These are phyloP conservation scores for Myioborus miniatus DNA, from an alignment of 2,797 vertebrate species.

Conservation along the genomic window DNA sequence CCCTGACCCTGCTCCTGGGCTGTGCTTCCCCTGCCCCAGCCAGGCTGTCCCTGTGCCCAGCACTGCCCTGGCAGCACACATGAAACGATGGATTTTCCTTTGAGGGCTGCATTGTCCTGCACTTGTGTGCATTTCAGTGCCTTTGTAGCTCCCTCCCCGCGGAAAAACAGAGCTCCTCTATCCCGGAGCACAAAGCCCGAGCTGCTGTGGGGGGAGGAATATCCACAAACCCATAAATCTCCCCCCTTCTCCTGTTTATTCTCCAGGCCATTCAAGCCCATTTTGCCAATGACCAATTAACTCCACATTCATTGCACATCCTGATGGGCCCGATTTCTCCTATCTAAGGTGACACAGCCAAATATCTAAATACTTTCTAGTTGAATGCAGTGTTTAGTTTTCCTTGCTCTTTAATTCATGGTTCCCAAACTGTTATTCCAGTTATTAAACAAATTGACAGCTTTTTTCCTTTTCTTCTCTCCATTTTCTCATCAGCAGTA, in stretches of 20 bases:
- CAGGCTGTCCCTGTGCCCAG: background rate
- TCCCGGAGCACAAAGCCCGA: conserved; percentile 28
- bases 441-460: background rate
- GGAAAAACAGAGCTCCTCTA: conserved; percentile 32
- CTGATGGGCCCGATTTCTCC: background rate
- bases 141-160: background rate
- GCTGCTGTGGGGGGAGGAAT: background rate
- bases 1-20: background rate
- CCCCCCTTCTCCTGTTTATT: background rate
- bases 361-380: background rate
- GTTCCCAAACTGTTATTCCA: background rate
- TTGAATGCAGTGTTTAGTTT: background rate
- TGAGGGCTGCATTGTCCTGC: background rate
- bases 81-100: background rate
- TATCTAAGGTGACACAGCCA: background rate
- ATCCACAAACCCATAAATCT: background rate
- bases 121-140: background rate
- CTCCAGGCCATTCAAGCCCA: background rate
- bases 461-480: background rate
- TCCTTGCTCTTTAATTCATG: background rate
- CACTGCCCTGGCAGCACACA: background rate
- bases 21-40: background rate
- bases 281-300: background rate
- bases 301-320: background rate
- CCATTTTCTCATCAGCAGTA: background rate